These are phyloP conservation scores for Sternotherus odoratus DNA, from an alignment of 2,797 vertebrate genomes.

Conservation along the genomic window DNA sequence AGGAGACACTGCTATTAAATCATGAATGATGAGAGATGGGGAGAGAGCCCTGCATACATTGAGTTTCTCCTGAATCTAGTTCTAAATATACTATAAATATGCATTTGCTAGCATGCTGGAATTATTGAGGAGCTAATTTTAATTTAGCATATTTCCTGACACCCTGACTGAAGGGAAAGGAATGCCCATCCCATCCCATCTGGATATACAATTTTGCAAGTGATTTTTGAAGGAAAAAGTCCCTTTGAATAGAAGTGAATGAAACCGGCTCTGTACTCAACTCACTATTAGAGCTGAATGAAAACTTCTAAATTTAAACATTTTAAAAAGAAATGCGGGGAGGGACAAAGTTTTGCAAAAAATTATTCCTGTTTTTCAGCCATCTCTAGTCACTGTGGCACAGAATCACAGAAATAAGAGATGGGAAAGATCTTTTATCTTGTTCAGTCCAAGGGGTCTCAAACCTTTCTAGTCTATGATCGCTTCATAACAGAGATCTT, in stretches of 20 bases:
- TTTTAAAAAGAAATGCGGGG: background rate
- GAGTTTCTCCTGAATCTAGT: background rate
- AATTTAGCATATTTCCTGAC: background rate
- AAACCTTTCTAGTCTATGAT: background rate
- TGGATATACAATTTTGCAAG: background rate
- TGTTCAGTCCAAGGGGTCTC: background rate
- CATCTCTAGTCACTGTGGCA: background rate
- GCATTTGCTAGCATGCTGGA: background rate
- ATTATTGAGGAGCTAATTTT: background rate
- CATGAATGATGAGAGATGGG: background rate
- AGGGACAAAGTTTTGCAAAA: background rate
- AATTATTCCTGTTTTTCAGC: background rate
- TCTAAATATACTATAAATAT: background rate
- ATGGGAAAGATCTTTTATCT: background rate
- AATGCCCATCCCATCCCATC: background rate
- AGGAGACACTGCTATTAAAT: background rate
- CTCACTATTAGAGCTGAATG: background rate
- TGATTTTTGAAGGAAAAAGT: background rate
- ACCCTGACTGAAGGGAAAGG: background rate
- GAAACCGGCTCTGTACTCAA: background rate
- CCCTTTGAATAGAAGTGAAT: constrained; percentile 10
- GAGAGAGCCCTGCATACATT: background rate
- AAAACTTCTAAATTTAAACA: background rate
- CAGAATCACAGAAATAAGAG: background rate
- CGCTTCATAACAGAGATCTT: background rate